Conservation (phyloP, 92 coral and sea anemone genomes). For the Heliopora coerulea region DNA sequence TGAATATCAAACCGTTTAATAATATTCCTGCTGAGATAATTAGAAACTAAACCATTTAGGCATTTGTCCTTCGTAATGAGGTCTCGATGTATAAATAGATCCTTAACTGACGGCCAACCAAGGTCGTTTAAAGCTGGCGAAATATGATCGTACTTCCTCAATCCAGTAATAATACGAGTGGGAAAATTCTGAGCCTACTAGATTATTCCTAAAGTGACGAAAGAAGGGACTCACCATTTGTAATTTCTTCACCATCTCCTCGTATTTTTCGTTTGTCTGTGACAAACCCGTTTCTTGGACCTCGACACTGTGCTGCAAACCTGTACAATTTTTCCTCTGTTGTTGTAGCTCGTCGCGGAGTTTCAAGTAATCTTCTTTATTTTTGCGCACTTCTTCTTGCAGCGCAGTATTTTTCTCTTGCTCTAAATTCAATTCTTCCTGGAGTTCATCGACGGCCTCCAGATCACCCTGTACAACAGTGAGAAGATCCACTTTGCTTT, state of each 20-base stretch:
- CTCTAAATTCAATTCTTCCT: slow-evolving; percentile 12
- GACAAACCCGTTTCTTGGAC: not conserved
- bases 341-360: slow-evolving; percentile 3
- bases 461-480: slow-evolving; percentile 9
- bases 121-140: no score
- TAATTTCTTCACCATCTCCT: not conserved
- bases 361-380: not conserved
- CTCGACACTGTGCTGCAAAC: not conserved
- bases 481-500: slow-evolving; percentile 15
- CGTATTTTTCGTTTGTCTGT: not conserved
- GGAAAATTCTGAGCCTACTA: no score
- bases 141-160: no score
- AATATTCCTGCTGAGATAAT: no score
- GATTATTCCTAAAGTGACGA: no score
- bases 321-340: not conserved
- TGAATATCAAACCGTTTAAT: no score
- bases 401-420: slow-evolving; percentile 1
- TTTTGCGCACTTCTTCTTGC: not conserved
- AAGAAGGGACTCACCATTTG: not conserved
- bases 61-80: no score
- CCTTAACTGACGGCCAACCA: no score
- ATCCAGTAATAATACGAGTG: no score
- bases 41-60: no score
- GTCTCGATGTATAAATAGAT: no score
- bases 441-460: slow-evolving; percentile 1